Conservation (phyloP, 2,113 vertebrate genomes). For the Halichoeres trimaculatus region DNA sequence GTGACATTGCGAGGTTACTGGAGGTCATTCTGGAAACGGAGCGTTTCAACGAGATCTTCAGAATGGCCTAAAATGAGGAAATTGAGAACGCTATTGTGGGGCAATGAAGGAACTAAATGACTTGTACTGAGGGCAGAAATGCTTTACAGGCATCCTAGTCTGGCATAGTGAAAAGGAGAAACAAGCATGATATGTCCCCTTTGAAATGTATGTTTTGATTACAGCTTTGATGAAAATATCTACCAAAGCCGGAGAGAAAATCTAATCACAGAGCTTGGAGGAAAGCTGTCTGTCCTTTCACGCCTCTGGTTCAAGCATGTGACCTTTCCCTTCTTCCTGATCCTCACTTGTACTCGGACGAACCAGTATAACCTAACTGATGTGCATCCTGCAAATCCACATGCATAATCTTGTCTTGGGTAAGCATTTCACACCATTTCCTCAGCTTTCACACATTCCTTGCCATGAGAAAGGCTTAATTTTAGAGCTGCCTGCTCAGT, state of each 20-base stretch:
- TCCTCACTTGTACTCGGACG: background rate
- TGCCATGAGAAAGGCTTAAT: background rate
- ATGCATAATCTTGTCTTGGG: background rate
- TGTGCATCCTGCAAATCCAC: background rate
- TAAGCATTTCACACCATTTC: background rate
- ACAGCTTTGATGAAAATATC: background rate
- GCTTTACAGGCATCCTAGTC: too few species aligned
- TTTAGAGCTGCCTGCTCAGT: constrained; percentile 16
- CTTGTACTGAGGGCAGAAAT: too few species aligned
- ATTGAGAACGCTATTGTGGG: too few species aligned
- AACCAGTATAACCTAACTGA: background rate
- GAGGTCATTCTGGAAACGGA: too few species aligned
- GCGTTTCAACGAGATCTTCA: too few species aligned
- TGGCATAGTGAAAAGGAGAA: too few species aligned
- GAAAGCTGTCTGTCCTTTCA: background rate
- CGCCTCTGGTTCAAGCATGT: background rate
- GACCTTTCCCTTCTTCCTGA: background rate
- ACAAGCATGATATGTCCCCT: too few species aligned
- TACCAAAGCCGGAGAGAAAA: too few species aligned
- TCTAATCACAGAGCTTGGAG: background rate
- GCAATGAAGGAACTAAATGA: too few species aligned
- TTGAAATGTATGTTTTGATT: too few species aligned
- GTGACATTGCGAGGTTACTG: too few species aligned
- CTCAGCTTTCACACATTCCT: background rate
- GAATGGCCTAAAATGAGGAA: too few species aligned